Base-by-base conservation (phyloP, 2,797 vertebrate species). In the Fistularia commersonii region DNA sequence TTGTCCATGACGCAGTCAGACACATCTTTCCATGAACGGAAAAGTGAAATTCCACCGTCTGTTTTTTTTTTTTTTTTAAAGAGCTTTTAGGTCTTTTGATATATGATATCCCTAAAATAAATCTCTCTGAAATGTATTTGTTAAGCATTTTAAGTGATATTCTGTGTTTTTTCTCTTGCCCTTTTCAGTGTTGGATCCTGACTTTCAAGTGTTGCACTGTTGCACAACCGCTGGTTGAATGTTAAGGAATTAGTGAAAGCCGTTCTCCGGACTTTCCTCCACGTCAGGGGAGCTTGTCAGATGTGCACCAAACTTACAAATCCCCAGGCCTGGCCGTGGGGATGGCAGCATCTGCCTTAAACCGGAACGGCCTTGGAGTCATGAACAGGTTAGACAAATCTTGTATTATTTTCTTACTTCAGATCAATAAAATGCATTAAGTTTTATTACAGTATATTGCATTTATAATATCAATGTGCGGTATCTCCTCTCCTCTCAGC, bases 261-360 rank as follows among this genome's bases (percentile, higher is more conserved):
- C 42, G 43, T 62, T 66, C 61, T 57, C 51, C 57, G 36, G 57
- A 54, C 49, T 63, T 68, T 72, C 66, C 64, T 74, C 65, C 46
- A 61, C 35, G 7, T 38, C 61, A 72, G 65, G 72, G 80, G 74
- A 81, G 49, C 47, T 73, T 59, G 55, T 79, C 81, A 56, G 79
- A 88, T 88, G 87, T 82, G 69, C 74, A 70, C 70, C 72, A 80
- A 61, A 62, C 76, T 65, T 56, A 77, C 68, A 47, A 40, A 81
- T 64, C 81, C 85, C 75, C 73, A 72, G 82, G 81, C 80, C 60
- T 47, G 82, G 85, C 83, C 64, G 70, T 2, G 69, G 85, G 87
- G 72, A 88, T 87, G 87, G 85, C 83, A 80, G 75, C 81, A 8
- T 86, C 81, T 81, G 80, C 85, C 80, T 48, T 88, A 65, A 87